A percentile compares a stretch with the other conserved stretches of the same genome.
phyloP scores from a whole-genome alignment of 1,140 invertebrate species.

The Chironomus tepperi region DNA sequence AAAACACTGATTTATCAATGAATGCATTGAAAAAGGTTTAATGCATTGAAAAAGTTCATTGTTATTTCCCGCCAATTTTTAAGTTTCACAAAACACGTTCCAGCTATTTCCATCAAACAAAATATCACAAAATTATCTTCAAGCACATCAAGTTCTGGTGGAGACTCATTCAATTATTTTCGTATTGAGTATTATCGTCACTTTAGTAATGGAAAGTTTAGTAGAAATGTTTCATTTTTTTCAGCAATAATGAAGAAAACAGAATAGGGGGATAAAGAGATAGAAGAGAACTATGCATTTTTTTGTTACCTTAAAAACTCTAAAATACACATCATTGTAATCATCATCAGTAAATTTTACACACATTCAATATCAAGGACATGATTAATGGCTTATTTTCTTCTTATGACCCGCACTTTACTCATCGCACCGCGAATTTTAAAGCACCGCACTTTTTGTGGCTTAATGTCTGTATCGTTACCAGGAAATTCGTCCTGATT shows the following conservation, averaged over 20 bases:
- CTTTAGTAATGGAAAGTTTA: neutral
- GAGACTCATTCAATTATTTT: too few species aligned
- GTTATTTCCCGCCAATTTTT: too few species aligned
- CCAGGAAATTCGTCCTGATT: neutral
- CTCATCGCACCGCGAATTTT: constrained; percentile 17
- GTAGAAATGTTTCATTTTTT: too few species aligned
- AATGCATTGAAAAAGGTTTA: too few species aligned
- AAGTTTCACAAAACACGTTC: too few species aligned
- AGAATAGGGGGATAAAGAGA: neutral
- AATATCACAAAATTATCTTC: too few species aligned
- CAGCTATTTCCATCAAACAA: too few species aligned
- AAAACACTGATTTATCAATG: too few species aligned
- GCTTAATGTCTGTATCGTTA: neutral
- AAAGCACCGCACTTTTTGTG: neutral
- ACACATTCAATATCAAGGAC: constrained; percentile 2
- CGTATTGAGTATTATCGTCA: too few species aligned
- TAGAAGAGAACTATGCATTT: neutral
- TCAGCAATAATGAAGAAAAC: too few species aligned
- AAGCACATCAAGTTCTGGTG: too few species aligned
- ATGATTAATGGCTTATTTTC: neutral
- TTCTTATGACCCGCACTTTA: neutral
- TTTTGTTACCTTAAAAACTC: neutral
- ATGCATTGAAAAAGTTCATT: too few species aligned
- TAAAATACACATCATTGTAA: constrained; percentile 5
- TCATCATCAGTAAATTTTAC: neutral